These are phyloP conservation scores for Chironomus riparius DNA, from an alignment of 2,888 invertebrate species.

Conservation along the genomic window DNA sequence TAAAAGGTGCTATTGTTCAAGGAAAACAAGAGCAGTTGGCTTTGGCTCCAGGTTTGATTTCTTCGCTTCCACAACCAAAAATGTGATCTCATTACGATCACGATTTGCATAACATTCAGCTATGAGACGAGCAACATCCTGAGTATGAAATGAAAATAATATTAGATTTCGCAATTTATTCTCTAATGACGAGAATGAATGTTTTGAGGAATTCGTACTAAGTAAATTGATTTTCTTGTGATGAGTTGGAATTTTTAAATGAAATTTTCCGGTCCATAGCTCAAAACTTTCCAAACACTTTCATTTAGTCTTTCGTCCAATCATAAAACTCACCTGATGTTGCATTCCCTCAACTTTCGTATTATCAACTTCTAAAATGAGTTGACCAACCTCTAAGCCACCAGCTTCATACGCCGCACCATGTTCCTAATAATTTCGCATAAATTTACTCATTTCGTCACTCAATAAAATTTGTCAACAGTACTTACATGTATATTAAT, in stretches of 20 bases:
- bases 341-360: slow-evolving; percentile 67
- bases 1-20: slow-evolving; percentile 88
- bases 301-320: no score
- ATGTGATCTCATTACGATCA: slow-evolving; percentile 79
- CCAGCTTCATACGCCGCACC: slow-evolving; percentile 91
- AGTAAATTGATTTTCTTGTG: no score
- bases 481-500: slow-evolving; percentile 82
- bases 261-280: no score
- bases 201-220: no score
- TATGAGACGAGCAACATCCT: slow-evolving; percentile 81
- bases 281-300: no score
- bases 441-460: background rate
- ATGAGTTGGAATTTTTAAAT: no score
- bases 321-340: slow-evolving; percentile 50
- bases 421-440: slow-evolving; percentile 60
- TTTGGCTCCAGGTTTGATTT: slow-evolving; percentile 86
- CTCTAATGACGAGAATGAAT: background rate
- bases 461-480: background rate
- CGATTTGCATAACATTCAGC: slow-evolving; percentile 88
- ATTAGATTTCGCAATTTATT: background rate
- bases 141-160: slow-evolving; percentile 6
- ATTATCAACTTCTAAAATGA: slow-evolving; percentile 87
- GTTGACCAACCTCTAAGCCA: slow-evolving; percentile 86
- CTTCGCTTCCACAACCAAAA: slow-evolving; percentile 87
- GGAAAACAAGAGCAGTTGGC: slow-evolving; percentile 80